These are phyloP conservation scores for Plecturocebus donacophilus DNA, from an alignment of 2,113 vertebrate species.

Conservation along the genomic window DNA sequence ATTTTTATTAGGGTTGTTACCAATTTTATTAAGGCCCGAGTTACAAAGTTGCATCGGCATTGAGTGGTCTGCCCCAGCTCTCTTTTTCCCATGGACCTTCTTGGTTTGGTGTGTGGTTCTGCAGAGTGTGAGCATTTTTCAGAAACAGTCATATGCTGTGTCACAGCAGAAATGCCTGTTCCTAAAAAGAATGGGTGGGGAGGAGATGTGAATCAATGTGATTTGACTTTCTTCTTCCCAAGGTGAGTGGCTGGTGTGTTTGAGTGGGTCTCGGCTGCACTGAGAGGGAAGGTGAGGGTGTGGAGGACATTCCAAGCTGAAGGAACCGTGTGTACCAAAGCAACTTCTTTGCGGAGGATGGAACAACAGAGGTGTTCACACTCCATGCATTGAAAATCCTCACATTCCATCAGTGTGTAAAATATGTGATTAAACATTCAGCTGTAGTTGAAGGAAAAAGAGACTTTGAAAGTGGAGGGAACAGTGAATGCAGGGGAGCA, in stretches of 20 bases:
- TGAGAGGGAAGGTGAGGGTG: not conserved
- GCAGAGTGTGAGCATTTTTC: not conserved
- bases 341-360: not conserved
- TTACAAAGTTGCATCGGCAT: not conserved
- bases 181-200: not conserved
- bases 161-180: not conserved
- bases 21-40: not conserved
- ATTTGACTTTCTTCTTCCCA: not conserved
- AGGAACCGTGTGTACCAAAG: not conserved
- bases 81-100: too few relatives aligned
- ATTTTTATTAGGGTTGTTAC: not conserved
- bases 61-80: not conserved
- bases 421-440: fast-evolving
- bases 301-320: not conserved
- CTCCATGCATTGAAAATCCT: not conserved
- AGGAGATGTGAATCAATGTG: not conserved
- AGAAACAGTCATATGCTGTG: fast-evolving
- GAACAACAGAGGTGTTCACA: not conserved
- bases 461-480: not conserved
- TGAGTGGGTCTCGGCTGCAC: not conserved
- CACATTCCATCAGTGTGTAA: not conserved
- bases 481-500: fast-evolving
- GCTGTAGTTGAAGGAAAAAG: not conserved
- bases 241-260: not conserved
- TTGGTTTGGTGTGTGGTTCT: not conserved